Evolutionary conservation across 2,113 vertebrate genomes (phyloP).

Genomic region (Tiliqua scincoides): DNA sequence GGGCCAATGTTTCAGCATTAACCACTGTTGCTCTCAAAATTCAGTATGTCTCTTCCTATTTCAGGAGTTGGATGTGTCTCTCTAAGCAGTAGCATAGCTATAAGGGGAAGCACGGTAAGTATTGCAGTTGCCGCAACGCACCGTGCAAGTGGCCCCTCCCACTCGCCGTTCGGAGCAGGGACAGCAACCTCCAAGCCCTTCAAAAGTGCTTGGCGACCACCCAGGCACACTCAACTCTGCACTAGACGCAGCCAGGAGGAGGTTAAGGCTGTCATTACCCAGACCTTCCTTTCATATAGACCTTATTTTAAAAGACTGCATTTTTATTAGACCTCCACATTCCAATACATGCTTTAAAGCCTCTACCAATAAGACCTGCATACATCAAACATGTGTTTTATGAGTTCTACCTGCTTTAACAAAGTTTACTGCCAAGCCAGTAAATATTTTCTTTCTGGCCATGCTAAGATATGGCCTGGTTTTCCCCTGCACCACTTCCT

Average conservation of each 20-base stretch:
- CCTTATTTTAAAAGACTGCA: background rate
- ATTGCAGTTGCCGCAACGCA: too few species aligned
- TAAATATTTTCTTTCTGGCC: conserved; percentile 57
- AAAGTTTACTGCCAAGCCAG: conserved; percentile 43
- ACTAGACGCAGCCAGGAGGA: background rate
- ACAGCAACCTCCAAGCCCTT: too few species aligned
- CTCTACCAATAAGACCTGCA: conserved; percentile 26
- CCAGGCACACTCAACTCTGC: background rate
- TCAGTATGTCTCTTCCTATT: too few species aligned
- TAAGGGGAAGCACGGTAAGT: too few species aligned
- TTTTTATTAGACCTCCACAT: conserved; percentile 47
- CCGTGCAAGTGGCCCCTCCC: too few species aligned
- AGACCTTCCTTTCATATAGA: background rate
- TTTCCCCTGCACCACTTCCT: conserved; percentile 27
- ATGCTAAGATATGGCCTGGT: background rate
- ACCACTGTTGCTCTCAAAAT: background rate
- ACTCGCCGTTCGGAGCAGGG: too few species aligned
- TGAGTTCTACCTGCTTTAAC: conserved; percentile 24
- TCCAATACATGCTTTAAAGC: conserved; percentile 43
- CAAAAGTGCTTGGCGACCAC: background rate
- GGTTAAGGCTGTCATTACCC: background rate
- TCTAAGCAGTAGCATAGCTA: too few species aligned
- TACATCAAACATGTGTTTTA: conserved; percentile 54
- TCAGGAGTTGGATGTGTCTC: background rate
- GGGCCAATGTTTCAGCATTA: background rate